Conservation (phyloP, 30 jellyfish, hydroid and myxozoan species). For the Hydractinia echinata region DNA sequence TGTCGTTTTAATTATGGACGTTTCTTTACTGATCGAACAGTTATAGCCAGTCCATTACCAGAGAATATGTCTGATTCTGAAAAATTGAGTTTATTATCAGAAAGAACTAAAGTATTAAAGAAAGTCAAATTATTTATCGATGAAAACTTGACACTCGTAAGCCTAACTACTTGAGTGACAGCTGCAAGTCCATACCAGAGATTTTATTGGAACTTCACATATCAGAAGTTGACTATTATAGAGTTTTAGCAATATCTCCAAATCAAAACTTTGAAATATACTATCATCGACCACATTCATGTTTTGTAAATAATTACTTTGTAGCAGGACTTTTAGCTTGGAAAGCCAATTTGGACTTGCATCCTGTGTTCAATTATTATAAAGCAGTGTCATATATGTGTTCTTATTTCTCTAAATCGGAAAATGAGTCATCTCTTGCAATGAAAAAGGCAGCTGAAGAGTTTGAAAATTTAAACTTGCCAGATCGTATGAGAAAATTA, state of each 20-base stretch:
- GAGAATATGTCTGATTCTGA: not conserved
- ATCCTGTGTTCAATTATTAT: slow-evolving; percentile 9
- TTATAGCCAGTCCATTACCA: slow-evolving; percentile 13
- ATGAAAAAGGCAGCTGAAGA: slow-evolving; percentile 9
- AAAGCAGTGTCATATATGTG: slow-evolving; percentile 17
- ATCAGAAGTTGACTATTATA: not conserved
- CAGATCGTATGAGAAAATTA: slow-evolving; percentile 5
- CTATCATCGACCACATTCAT: not conserved
- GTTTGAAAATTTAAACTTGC: not conserved
- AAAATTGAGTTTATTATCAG: not conserved
- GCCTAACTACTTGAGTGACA: not conserved
- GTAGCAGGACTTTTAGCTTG: too few species aligned
- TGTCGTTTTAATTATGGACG: slow-evolving; percentile 23
- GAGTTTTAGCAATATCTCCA: not conserved
- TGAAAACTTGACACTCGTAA: not conserved
- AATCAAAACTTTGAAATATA: not conserved
- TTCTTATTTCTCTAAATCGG: slow-evolving; percentile 11
- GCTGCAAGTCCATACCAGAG: not conserved
- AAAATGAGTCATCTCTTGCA: not conserved
- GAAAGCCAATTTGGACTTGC: not conserved
- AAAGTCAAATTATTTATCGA: slow-evolving; percentile 3
- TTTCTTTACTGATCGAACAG: slow-evolving; percentile 6
- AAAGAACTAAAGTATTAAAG: not conserved
- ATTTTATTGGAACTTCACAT: not conserved
- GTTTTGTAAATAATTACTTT: not conserved